Conservation (phyloP, 2,797 vertebrate genomes). For the Chrysocyon brachyurus region DNA sequence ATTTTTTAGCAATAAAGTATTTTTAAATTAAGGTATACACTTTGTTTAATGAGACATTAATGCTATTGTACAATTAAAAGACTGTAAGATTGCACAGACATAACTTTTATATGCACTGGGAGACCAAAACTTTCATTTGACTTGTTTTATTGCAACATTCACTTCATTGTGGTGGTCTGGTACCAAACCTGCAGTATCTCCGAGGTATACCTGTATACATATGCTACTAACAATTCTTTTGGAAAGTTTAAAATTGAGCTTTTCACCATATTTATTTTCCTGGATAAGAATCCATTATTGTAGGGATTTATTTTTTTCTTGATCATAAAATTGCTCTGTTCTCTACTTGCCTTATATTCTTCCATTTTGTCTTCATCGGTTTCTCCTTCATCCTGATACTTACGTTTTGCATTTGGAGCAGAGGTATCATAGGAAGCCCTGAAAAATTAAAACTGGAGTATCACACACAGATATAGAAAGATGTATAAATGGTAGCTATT, state of each 20-base stretch:
- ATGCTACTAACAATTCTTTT: not conserved
- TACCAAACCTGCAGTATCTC: not conserved
- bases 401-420: slow-evolving; percentile 91
- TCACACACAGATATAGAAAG: not conserved
- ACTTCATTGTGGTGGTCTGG: not conserved
- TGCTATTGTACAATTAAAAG: not conserved
- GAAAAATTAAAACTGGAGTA: slow-evolving; percentile 56
- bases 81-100: not conserved
- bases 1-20: not conserved
- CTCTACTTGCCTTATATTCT: slow-evolving; percentile 93
- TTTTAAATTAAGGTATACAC: not conserved
- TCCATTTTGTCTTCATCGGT: slow-evolving; percentile 96
- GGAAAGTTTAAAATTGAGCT: not conserved
- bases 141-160: not conserved
- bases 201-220: not conserved
- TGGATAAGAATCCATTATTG: not conserved
- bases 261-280: slow-evolving; percentile 11
- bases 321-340: not conserved
- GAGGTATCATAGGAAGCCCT: slow-evolving; percentile 96
- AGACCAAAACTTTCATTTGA: not conserved
- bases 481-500: not conserved
- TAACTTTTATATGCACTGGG: not conserved
- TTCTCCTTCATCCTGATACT: slow-evolving; percentile 94
- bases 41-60: not conserved
- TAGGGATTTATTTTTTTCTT: not conserved